phyloP scores from a whole-genome alignment of 2,888 invertebrate genomes.

The Galerucella nymphaeae region DNA sequence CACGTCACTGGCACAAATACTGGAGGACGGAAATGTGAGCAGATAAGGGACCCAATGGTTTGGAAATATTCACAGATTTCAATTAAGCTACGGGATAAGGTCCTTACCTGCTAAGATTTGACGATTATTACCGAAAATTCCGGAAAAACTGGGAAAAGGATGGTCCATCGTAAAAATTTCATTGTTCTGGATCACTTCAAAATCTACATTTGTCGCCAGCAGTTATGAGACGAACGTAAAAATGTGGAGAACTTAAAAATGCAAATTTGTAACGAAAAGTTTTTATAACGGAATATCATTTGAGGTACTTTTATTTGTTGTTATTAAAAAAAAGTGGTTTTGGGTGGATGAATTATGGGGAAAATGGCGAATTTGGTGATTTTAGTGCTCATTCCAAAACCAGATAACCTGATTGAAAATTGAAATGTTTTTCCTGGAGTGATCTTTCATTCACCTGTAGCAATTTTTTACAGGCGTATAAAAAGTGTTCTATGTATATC shows the following conservation, averaged over 20 bases:
- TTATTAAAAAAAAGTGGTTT: slow-evolving; percentile 20
- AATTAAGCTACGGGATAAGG: slow-evolving; percentile 57
- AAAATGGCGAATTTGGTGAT: slow-evolving; percentile 15
- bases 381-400: not conserved
- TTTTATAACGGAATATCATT: slow-evolving; percentile 34
- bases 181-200: slow-evolving; percentile 39
- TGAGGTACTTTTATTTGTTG: slow-evolving; percentile 23
- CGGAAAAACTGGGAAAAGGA: slow-evolving; percentile 50
- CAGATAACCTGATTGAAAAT: too few relatives aligned
- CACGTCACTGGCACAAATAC: slow-evolving; percentile 14
- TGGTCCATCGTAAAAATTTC: slow-evolving; percentile 55
- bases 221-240: slow-evolving; percentile 34
- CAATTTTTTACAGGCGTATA: too few relatives aligned
- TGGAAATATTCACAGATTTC: slow-evolving; percentile 58
- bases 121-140: slow-evolving; percentile 57
- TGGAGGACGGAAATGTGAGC: slow-evolving; percentile 53
- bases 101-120: slow-evolving; percentile 56
- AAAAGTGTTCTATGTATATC: too few relatives aligned
- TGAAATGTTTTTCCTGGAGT: too few relatives aligned
- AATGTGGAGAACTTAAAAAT: slow-evolving; percentile 37
- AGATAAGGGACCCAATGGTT: slow-evolving; percentile 53
- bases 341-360: slow-evolving; percentile 8
- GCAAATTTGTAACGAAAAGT: slow-evolving; percentile 38
- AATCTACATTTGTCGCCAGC: slow-evolving; percentile 38
- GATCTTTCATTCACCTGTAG: too few relatives aligned